These are phyloP conservation scores for Copsychus sechellarum DNA, from an alignment of 2,113 vertebrate genomes.

Conservation along the genomic window DNA sequence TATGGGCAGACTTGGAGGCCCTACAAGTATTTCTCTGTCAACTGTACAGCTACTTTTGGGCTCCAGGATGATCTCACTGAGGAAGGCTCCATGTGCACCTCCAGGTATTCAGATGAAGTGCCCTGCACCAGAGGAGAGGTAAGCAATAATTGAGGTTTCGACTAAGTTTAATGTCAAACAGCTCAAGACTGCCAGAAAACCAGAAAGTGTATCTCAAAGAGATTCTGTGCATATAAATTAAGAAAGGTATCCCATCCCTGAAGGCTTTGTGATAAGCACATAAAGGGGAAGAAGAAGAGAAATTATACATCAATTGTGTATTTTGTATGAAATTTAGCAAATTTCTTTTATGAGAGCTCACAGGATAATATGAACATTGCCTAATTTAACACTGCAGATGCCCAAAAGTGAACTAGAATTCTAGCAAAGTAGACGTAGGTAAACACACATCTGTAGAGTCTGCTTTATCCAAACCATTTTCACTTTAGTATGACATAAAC, in stretches of 20 bases:
- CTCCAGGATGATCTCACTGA: slow-evolving; percentile 78
- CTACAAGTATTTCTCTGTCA: slow-evolving; percentile 84
- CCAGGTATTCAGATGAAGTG: slow-evolving; percentile 79
- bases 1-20: slow-evolving; percentile 82
- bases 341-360: not conserved
- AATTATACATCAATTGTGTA: not conserved
- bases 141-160: slow-evolving; percentile 36
- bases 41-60: slow-evolving; percentile 83
- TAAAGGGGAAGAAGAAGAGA: not conserved
- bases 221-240: not conserved
- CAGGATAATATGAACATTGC: not conserved
- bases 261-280: not conserved
- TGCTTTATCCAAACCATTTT: not conserved
- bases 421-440: not conserved
- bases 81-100: slow-evolving; percentile 82
- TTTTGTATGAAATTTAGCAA: not conserved
- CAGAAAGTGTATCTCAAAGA: not conserved
- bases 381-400: not conserved
- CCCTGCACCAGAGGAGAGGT: slow-evolving; percentile 89
- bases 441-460: not conserved
- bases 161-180: not conserved
- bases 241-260: not conserved
- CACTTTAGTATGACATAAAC: not conserved
- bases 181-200: not conserved
- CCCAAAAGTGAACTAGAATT: not conserved